Conservation (phyloP, 2,113 vertebrate species). For the Formicarius rufipectus region DNA sequence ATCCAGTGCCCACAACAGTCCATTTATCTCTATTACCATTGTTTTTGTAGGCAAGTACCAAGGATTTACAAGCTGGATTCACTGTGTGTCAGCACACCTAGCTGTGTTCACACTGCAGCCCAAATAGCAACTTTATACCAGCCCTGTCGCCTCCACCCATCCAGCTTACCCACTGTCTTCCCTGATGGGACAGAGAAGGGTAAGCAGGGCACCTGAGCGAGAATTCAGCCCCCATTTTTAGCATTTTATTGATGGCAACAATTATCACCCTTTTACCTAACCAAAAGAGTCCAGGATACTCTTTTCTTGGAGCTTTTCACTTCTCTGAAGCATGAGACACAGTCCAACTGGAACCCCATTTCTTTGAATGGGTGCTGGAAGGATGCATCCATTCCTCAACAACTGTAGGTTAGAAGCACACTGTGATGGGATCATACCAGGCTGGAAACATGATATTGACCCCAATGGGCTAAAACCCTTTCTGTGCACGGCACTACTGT, state of each 20-base stretch:
- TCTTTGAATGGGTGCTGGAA: background rate
- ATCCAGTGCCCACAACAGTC: background rate
- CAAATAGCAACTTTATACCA: background rate
- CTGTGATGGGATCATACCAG: accelerated
- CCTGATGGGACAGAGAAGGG: accelerated
- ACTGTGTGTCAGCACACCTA: background rate
- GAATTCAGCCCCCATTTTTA: background rate
- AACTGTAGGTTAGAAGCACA: background rate
- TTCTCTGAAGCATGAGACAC: background rate
- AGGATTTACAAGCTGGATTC: background rate
- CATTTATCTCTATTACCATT: background rate
- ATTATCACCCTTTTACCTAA: background rate
- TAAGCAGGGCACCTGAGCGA: background rate
- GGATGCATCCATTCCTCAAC: background rate
- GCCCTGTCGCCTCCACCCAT: background rate
- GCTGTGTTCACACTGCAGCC: background rate
- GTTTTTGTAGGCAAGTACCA: background rate
- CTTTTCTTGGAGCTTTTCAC: background rate
- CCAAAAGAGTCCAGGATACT: background rate
- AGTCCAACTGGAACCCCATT: background rate
- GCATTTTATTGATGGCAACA: background rate
- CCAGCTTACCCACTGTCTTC: background rate
- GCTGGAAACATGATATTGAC: background rate
- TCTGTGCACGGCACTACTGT: no score
- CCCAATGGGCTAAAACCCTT: background rate